These are phyloP conservation scores for Shargacucullia verbasci DNA, from an alignment of 2,888 invertebrate species.

Conservation along the genomic window DNA sequence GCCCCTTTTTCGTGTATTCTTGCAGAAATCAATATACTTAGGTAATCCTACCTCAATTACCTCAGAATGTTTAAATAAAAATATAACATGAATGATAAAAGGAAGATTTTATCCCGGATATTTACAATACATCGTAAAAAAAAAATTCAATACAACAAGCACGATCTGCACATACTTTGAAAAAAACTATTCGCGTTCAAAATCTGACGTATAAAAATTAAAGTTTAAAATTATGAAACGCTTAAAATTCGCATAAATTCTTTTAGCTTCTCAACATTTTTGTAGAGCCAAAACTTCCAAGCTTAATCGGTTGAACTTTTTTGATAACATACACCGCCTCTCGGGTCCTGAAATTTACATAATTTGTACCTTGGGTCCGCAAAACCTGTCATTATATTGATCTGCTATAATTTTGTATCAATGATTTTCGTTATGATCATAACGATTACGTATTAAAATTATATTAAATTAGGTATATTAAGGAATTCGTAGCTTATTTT, in stretches of 20 bases:
- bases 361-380: conserved; percentile 30
- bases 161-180: no score
- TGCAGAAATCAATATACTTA: no score
- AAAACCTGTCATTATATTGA: conserved; percentile 36
- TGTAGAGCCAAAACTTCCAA: neutral
- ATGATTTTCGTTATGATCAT: conserved; percentile 41
- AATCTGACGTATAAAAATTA: neutral
- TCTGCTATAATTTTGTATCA: conserved; percentile 42
- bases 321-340: conserved; percentile 20
- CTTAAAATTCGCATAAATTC: conserved; percentile 15
- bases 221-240: neutral
- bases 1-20: no score
- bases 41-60: no score
- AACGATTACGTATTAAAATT: conserved; percentile 31
- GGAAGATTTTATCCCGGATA: no score
- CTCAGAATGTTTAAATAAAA: no score
- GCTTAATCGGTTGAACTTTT: conserved; percentile 34
- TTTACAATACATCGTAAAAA: no score
- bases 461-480: conserved; percentile 25
- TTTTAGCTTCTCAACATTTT: conserved; percentile 11
- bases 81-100: no score
- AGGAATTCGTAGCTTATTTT: conserved; percentile 9
- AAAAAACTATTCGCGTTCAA: no score
- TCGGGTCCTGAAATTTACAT: conserved; percentile 38
- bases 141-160: no score